phyloP scores from a whole-genome alignment of 2,113 vertebrate genomes.

The Actenoides lindsayi region DNA sequence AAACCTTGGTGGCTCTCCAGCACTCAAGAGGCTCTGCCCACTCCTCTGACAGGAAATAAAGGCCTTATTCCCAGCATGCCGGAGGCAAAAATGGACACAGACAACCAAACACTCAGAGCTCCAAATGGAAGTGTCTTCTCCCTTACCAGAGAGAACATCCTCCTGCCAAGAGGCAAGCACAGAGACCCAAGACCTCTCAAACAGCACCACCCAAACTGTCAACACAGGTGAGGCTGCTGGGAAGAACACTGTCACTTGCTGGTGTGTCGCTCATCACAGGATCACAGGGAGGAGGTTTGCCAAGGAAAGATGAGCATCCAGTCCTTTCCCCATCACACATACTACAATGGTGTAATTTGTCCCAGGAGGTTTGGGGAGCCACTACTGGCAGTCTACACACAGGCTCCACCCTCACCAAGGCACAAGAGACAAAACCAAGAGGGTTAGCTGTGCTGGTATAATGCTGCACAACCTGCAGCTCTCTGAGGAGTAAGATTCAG shows the following conservation, averaged over 20 bases:
- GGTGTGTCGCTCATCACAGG: not conserved
- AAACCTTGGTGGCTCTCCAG: not conserved
- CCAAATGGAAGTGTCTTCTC: not conserved
- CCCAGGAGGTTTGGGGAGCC: not conserved
- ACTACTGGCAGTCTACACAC: not conserved
- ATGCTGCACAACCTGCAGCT: not conserved
- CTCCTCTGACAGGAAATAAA: not conserved
- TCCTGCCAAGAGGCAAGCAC: not conserved
- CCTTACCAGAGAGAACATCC: not conserved
- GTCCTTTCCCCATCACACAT: not conserved
- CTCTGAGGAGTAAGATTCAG: not conserved
- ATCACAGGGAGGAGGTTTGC: not conserved
- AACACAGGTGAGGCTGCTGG: not conserved
- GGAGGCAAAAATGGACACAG: not conserved
- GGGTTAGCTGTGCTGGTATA: fast-evolving
- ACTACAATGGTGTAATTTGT: not conserved
- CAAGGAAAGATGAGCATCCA: not conserved
- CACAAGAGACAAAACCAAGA: not conserved
- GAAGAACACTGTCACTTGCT: not conserved
- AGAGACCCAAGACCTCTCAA: not conserved
- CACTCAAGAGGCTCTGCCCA: not conserved
- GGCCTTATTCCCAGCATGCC: not conserved
- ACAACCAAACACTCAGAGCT: not conserved
- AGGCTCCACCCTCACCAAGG: not conserved
- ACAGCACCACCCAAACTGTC: not conserved